Evolutionary conservation across 30 jellyfish, hydroid and myxozoan species (phyloP).

Genomic region (Hydractinia echinata): DNA sequence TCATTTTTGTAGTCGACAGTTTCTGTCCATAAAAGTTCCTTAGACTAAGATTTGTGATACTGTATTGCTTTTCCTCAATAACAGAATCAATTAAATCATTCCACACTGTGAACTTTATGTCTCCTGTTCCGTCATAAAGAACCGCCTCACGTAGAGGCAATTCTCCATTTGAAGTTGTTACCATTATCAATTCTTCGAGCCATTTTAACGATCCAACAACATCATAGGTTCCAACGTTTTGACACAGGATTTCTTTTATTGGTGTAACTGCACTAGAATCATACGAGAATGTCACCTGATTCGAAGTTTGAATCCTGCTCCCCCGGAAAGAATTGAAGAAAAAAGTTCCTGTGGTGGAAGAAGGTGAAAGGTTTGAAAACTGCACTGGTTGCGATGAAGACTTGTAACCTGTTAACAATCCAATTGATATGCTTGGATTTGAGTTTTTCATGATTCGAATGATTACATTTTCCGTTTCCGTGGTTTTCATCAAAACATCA

Average conservation of each 20-base stretch:
- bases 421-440: constrained; percentile 16
- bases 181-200: too few relatives aligned
- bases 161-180: too few relatives aligned
- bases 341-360: constrained; percentile 7
- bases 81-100: too few relatives aligned
- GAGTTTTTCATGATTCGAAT: constrained; percentile 18
- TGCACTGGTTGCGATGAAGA: neutral
- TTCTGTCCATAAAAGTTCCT: too few relatives aligned
- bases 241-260: neutral
- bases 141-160: too few relatives aligned
- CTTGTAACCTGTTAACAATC: neutral
- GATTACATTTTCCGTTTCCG: neutral
- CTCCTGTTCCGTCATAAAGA: too few relatives aligned
- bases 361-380: neutral
- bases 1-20: too few relatives aligned
- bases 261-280: too few relatives aligned
- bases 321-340: constrained; percentile 34
- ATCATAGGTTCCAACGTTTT: constrained; percentile 11
- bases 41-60: too few relatives aligned
- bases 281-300: too few relatives aligned
- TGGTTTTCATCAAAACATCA: neutral
- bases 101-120: too few relatives aligned
- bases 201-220: neutral
- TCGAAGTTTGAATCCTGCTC: constrained; percentile 16
- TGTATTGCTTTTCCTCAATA: too few relatives aligned